Conservation (phyloP, 2,888 invertebrate genomes). For the Nasonovia ribisnigri region DNA sequence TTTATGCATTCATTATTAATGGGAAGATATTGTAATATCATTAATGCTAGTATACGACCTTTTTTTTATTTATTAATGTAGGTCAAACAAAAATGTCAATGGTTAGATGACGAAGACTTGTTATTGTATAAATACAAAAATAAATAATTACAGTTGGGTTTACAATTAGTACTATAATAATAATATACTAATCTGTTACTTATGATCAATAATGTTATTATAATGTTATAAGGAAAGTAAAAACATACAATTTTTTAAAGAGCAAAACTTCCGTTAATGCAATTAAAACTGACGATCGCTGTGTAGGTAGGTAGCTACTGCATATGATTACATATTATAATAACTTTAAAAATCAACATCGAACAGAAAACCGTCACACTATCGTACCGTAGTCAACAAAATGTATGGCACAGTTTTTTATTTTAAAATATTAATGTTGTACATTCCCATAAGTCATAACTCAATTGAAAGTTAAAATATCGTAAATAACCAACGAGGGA, state of each 20-base stretch:
- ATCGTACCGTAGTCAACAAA: too few species aligned
- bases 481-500: too few species aligned
- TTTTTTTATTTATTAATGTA: background rate
- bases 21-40: background rate
- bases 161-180: background rate
- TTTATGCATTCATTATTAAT: background rate
- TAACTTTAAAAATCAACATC: background rate
- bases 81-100: background rate
- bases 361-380: background rate
- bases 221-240: too few species aligned
- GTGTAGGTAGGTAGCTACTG: background rate
- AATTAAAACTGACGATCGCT: background rate
- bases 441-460: too few species aligned
- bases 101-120: background rate
- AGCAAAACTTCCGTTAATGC: background rate
- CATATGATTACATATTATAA: background rate
- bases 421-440: too few species aligned
- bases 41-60: background rate
- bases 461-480: too few species aligned
- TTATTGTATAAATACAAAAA: background rate
- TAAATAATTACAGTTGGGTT: background rate
- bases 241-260: background rate
- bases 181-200: background rate
- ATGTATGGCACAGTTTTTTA: too few species aligned
- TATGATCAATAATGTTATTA: background rate